These are phyloP conservation scores for Python bivittatus DNA, from an alignment of 2,113 vertebrate genomes.

Conservation along the genomic window DNA sequence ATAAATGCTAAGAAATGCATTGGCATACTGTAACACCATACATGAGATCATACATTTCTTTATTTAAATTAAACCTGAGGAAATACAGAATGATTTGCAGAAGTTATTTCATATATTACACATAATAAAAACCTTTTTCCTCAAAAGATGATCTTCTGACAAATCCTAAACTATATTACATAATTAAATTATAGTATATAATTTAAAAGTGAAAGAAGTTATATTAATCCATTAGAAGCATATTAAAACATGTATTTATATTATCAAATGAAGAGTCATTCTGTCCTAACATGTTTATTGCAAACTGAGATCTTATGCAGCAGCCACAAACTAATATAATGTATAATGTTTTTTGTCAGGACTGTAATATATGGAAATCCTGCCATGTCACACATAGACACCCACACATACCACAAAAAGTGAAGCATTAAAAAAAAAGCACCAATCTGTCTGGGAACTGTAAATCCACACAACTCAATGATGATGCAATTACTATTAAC, in stretches of 20 bases:
- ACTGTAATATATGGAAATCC: not conserved
- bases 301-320: not conserved
- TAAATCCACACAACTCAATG: not conserved
- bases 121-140: not conserved
- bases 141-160: not conserved
- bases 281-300: not conserved
- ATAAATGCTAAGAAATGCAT: not conserved
- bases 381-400: not conserved
- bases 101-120: not conserved
- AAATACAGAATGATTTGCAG: not conserved
- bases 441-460: not conserved
- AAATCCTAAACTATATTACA: not conserved
- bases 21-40: not conserved
- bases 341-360: not conserved
- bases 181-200: not conserved
- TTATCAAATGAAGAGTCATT: not conserved
- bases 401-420: not conserved
- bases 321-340: not conserved
- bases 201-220: not conserved
- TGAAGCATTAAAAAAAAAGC: not conserved
- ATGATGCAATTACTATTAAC: not conserved
- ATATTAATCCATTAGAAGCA: not conserved
- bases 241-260: not conserved
- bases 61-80: not conserved
- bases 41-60: not conserved